phyloP scores from a whole-genome alignment of 2,113 vertebrate species.

The Procavia capensis region DNA sequence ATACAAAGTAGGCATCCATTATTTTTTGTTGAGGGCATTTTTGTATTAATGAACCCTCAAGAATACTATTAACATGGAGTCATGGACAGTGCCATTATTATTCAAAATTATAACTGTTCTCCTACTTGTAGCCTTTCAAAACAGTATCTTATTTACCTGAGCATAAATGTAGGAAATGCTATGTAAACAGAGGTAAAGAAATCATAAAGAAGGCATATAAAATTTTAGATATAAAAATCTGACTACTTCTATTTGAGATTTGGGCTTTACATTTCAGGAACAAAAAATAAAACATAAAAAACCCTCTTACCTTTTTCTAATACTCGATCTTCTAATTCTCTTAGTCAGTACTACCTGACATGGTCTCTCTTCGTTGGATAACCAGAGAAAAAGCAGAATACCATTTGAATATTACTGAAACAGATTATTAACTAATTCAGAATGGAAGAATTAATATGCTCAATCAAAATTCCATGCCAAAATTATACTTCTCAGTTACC shows the following conservation, averaged over 20 bases:
- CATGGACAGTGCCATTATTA: not conserved
- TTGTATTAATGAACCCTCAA: not conserved
- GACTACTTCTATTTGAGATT: not conserved
- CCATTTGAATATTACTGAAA: not conserved
- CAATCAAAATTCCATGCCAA: not conserved
- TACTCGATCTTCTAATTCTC: not conserved
- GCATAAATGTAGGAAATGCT: not conserved
- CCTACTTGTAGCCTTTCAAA: not conserved
- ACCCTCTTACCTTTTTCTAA: not conserved
- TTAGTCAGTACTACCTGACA: not conserved
- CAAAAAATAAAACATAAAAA: no score
- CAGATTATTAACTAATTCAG: not conserved
- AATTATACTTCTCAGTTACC: not conserved
- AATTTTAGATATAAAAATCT: slow-evolving; percentile 16
- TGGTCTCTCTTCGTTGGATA: not conserved
- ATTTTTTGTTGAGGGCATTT: not conserved
- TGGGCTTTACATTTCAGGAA: not conserved
- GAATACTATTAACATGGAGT: not conserved
- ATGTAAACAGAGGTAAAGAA: not conserved
- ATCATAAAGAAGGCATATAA: not conserved
- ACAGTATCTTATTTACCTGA: not conserved
- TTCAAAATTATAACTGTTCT: not conserved
- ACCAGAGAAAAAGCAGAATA: not conserved
- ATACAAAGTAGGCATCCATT: not conserved
- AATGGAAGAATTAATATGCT: not conserved